These are phyloP conservation scores for Rattus rattus DNA, from an alignment of 2,113 vertebrate genomes.

Conservation along the genomic window DNA sequence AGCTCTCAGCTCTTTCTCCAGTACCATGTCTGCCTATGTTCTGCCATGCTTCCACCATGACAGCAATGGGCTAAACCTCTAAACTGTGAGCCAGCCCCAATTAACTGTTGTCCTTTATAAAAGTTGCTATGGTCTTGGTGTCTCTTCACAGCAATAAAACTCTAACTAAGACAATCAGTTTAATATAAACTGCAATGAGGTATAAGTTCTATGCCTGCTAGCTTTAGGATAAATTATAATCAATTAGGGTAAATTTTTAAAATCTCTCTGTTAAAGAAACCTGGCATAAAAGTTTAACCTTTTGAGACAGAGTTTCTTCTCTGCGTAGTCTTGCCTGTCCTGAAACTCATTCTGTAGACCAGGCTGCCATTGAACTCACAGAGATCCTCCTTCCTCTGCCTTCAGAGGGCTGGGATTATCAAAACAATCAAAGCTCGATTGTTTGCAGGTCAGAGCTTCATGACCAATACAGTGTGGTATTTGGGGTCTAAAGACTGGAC, in stretches of 20 bases:
- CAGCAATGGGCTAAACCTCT: not conserved
- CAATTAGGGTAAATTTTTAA: constrained; percentile 16
- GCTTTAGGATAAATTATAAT: constrained; percentile 11
- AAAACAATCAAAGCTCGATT: not conserved
- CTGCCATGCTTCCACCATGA: not conserved
- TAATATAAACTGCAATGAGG: constrained; percentile 7
- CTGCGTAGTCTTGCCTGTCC: not conserved
- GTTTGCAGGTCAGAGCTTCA: constrained; percentile 47
- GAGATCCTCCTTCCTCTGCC: no score
- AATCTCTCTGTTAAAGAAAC: constrained; percentile 36
- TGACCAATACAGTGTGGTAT: constrained; percentile 31
- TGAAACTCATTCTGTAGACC: not conserved
- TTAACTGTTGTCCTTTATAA: no score
- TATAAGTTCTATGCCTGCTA: constrained; percentile 29
- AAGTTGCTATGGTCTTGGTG: not conserved
- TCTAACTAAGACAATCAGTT: not conserved
- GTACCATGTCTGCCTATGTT: not conserved
- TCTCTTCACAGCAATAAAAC: not conserved
- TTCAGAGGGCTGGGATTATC: no score
- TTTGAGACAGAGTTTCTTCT: not conserved
- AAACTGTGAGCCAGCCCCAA: not conserved
- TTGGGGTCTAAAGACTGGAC: not conserved
- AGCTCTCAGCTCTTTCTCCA: not conserved
- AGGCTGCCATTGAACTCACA: not conserved
- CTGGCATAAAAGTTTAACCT: constrained; percentile 21